Evolutionary conservation across 2,113 vertebrate genomes (phyloP), one percentile per base, ranked within the genome.

Genomic region (Ctenomys sociabilis): DNA sequence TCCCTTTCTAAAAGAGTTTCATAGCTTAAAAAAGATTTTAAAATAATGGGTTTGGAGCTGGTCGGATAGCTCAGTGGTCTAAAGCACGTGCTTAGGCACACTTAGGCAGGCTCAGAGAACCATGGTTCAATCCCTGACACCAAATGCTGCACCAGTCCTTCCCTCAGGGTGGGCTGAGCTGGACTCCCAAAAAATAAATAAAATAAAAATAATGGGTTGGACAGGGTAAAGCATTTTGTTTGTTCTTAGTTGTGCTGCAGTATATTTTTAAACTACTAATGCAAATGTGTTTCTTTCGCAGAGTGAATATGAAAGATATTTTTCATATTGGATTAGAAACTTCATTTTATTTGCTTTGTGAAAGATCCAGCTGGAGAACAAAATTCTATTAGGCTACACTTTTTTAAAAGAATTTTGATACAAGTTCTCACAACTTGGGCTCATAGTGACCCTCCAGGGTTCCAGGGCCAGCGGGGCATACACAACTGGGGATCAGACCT

Each of bases 321-420:
- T 92, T 32, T 95, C n/a, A 96, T 78, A 91, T 85, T 92, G 91
- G 28, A 89, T 37, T 83, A 54, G 37, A 43, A 94, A 68, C 7
- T 3, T 77, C n/a, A 61, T 80, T 59, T 88, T 28, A 9, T 82
- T 85, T 83, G 28, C 94, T 89, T 82, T 77, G 30, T 11, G 70
- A 19, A 91, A 35, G n/a, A 80, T 92, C 45, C 70, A 85, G 9
- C 5, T n/a, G 88, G 54, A 61, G 84, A 92, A 9, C 24, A 68
- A 90, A 93, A 91, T 88, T 91, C n/a, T 2, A 45, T 68, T 88
- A 81, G n/a, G 37, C 14, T 52, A 26, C 22, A 61, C 19, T 92
- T 88, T 70, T 73, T 82, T 66, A 16, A 57, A 57, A 19, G 19
- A 19, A 17, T 57, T 57, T 57, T 57, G 17, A 19, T 57, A 57